Percentiles rank a stretch among this genome's conserved stretches.
Evolutionary conservation across 2,113 vertebrate species (phyloP).

Genomic region (Oxygymnocypris stewartii): DNA sequence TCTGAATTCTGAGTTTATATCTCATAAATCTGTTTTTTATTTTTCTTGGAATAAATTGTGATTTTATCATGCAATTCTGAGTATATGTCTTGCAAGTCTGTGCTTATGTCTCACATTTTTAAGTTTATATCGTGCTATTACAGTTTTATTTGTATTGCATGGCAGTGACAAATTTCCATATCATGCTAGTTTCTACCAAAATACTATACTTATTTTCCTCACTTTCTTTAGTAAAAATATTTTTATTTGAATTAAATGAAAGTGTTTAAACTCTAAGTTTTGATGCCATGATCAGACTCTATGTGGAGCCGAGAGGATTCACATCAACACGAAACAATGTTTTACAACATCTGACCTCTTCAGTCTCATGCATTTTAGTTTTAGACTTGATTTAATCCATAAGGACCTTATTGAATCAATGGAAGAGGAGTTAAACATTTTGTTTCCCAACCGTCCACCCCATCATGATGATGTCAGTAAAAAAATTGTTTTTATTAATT

Average conservation of each 20-base stretch:
- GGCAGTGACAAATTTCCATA: too few relatives aligned
- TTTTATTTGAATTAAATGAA: neutral
- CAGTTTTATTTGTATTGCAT: too few relatives aligned
- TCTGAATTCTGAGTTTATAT: too few relatives aligned
- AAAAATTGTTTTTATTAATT: neutral
- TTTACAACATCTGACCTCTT: neutral
- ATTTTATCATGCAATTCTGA: too few relatives aligned
- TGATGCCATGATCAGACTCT: neutral
- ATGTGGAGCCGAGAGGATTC: neutral
- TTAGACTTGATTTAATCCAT: neutral
- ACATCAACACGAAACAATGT: neutral
- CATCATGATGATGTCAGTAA: neutral
- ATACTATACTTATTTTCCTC: neutral
- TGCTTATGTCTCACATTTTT: too few relatives aligned
- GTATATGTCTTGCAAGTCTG: too few relatives aligned
- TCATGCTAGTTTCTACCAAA: neutral
- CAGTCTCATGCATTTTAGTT: neutral
- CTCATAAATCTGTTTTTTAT: too few relatives aligned
- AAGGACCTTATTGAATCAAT: neutral
- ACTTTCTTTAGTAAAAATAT: neutral
- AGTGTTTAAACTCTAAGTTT: too few relatives aligned
- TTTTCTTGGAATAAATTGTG: too few relatives aligned
- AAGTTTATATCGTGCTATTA: too few relatives aligned
- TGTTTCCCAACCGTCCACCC: neutral
- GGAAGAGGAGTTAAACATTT: neutral